Conservation (phyloP, 2,797 vertebrate species). For the Fringilla coelebs region DNA sequence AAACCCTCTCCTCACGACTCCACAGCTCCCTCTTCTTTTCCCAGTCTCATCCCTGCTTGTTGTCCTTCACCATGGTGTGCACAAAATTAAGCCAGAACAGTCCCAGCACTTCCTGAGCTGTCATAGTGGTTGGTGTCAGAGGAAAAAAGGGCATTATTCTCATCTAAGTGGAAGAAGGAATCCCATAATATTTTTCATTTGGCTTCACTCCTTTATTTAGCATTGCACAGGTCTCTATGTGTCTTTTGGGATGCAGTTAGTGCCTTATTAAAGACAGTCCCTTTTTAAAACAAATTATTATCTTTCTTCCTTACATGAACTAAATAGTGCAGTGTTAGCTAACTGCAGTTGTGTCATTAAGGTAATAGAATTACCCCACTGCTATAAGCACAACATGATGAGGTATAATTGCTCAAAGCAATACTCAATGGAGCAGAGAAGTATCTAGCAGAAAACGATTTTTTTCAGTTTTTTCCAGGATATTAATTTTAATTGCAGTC, state of each 20-base stretch:
- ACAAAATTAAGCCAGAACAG: background rate
- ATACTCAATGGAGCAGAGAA: background rate
- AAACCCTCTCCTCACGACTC: rapidly evolving
- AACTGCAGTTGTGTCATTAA: background rate
- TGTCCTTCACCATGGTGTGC: rapidly evolving
- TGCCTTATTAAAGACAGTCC: background rate
- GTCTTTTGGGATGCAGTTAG: background rate
- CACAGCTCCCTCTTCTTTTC: background rate
- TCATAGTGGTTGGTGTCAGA: rapidly evolving
- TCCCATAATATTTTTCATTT: background rate
- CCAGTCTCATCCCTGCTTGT: background rate
- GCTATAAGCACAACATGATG: background rate
- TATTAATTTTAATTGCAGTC: background rate
- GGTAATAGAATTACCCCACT: background rate
- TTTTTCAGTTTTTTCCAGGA: background rate
- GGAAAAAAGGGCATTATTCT: background rate
- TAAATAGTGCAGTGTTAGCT: background rate
- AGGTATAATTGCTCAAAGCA: background rate
- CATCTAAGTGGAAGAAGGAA: background rate
- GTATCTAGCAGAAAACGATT: background rate
- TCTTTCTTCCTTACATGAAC: background rate
- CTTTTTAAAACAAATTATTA: background rate
- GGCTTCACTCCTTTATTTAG: background rate
- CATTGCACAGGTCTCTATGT: background rate
- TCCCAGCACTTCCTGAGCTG: background rate